phyloP scores from a whole-genome alignment of 2,888 invertebrate species.

The Sminthurinus aureus region DNA sequence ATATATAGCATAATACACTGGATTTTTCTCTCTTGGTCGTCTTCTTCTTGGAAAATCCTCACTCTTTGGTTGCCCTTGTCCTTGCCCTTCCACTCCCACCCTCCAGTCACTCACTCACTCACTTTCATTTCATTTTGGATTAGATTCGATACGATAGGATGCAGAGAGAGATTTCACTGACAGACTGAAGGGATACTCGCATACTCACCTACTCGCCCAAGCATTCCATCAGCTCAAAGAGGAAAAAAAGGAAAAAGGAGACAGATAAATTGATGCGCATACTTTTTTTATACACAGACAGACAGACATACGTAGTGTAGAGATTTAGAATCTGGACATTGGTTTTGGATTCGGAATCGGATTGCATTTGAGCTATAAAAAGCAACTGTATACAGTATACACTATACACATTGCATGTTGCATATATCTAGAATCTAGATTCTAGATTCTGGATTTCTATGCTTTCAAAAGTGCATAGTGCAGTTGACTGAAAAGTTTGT shows the following conservation, averaged over 20 bases:
- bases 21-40: too few relatives aligned
- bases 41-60: too few relatives aligned
- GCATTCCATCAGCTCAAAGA: background rate
- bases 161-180: slow-evolving; percentile 2
- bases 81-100: slow-evolving; percentile 1
- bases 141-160: slow-evolving; percentile 26
- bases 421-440: background rate
- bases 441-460: background rate
- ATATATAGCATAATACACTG: too few relatives aligned
- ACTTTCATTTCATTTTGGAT: slow-evolving; percentile 24
- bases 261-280: too few relatives aligned
- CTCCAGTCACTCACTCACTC: slow-evolving; percentile 19
- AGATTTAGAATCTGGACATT: background rate
- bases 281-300: background rate
- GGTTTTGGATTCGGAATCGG: background rate
- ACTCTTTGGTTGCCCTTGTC: background rate
- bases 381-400: background rate
- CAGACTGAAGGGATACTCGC: too few relatives aligned
- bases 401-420: background rate
- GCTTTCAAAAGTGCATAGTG: background rate
- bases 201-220: too few relatives aligned
- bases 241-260: too few relatives aligned
- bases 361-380: background rate
- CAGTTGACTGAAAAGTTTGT: background rate
- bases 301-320: background rate